Conservation (phyloP, 1,140 invertebrate species). For the Stenopsyche tienmushanensis region DNA sequence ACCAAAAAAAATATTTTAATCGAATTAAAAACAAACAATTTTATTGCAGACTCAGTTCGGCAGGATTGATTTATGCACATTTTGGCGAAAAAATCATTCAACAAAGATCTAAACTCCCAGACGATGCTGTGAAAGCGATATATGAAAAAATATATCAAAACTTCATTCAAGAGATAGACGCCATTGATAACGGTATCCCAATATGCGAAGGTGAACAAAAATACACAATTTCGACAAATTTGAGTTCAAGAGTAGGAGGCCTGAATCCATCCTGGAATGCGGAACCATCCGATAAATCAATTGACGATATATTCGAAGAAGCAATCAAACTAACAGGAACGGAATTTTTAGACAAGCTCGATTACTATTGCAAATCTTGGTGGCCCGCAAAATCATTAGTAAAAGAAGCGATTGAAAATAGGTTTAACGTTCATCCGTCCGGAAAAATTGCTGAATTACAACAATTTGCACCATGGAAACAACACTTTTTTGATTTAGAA, state of each 20-base stretch:
- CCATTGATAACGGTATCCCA: slow-evolving; percentile 91
- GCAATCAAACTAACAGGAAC: slow-evolving; percentile 78
- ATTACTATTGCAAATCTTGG: slow-evolving; percentile 74
- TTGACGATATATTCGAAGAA: slow-evolving; percentile 64
- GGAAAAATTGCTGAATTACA: slow-evolving; percentile 80
- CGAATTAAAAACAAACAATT: no score
- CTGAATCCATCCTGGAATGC: slow-evolving; percentile 91
- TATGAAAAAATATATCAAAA: slow-evolving; percentile 85
- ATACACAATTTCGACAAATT: slow-evolving; percentile 78
- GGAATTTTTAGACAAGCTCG: slow-evolving; percentile 79
- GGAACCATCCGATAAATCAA: slow-evolving; percentile 45
- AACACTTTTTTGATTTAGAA: slow-evolving; percentile 84
- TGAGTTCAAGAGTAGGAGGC: slow-evolving; percentile 72
- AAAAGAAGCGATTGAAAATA: slow-evolving; percentile 65
- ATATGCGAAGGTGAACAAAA: slow-evolving; percentile 74
- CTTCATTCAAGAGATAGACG: slow-evolving; percentile 94
- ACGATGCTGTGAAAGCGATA: slow-evolving; percentile 61
- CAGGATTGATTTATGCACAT: slow-evolving; percentile 90
- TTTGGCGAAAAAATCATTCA: slow-evolving; percentile 83
- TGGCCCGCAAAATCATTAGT: slow-evolving; percentile 79
- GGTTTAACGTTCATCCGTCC: slow-evolving; percentile 62
- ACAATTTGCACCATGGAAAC: slow-evolving; percentile 80
- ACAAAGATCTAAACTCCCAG: slow-evolving; percentile 48
- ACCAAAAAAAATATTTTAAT: no score
- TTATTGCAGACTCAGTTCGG: slow-evolving; percentile 93